Base-by-base conservation (phyloP, 2,797 vertebrate species). In the Anniella stebbinsi region DNA sequence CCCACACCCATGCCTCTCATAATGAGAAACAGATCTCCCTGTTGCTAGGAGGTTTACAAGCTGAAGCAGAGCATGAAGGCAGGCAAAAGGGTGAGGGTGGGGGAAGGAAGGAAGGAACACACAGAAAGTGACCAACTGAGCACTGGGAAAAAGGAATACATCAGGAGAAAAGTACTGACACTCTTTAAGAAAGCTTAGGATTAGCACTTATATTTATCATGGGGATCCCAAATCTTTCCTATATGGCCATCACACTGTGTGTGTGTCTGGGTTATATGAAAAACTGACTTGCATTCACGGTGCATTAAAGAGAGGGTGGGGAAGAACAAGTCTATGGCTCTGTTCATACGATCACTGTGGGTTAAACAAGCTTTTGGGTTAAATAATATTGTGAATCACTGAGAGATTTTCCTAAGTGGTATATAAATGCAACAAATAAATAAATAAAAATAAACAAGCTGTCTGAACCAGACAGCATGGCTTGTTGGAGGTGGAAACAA, bases 21-120 rank as follows among this genome's bases (percentile, higher is more conserved):
- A 83, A 76, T 90, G 70, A 73, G 89, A 73, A 90, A 87, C 80
- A 76, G 80, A 81, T 30, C 48, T 77, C 73, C 70, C 38, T 38
- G 60, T 77, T 70, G 89, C 80, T 77, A 87, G 86, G 89, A 45
- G 5, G 54, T 87, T 25, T 12, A 45, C 41, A 28, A 75, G 45
- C 70, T 0, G 1, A 51, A 81, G 57, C 51, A 87, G 45, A 84
- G 30, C 28, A 69, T 10, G 69, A 80, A 51, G 85, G 57, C 57
- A 77, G 76, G 36, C 18, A 60, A 60, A 51, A 15, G 81, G 60
- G 38, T 25, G 82, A n/a, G 10, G 33, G 66, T 25, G 38, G 45
- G 33, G 33, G 11, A 70, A 4, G 13, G 12, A 30, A 28, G 4
- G 33, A 54, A 57, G 23, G 48, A 69, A 33, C 21, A 89, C 23